phyloP scores from a whole-genome alignment of 2,888 invertebrate species.

The Drosophila birchii region DNA sequence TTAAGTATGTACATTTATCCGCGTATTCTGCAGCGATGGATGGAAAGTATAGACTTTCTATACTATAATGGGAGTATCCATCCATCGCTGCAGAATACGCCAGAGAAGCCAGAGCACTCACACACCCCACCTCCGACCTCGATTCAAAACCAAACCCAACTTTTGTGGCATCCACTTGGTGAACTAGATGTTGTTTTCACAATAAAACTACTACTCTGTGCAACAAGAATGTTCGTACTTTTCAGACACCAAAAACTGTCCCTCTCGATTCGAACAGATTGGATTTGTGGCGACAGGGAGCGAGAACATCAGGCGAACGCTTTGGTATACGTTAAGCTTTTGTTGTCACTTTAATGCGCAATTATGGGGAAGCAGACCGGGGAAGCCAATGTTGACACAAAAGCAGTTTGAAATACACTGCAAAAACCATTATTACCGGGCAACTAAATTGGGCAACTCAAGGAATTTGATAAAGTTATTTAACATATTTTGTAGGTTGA shows the following conservation, averaged over 20 bases:
- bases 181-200: conserved; percentile 2
- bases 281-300: neutral
- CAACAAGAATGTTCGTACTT: neutral
- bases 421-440: neutral
- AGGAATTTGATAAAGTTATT: neutral
- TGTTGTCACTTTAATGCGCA: conserved; percentile 33
- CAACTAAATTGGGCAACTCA: neutral
- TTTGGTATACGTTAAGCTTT: conserved; percentile 8
- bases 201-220: neutral
- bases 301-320: neutral
- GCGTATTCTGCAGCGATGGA: conserved; percentile 1
- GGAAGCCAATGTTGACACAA: conserved; percentile 15
- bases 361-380: conserved; percentile 1
- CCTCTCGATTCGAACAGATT: conserved; percentile 5
- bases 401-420: conserved; percentile 1
- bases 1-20: conserved; percentile 1
- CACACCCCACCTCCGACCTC: neutral
- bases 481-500: neutral
- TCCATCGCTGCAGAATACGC: too few relatives aligned
- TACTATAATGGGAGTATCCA: too few relatives aligned
- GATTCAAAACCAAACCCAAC: neutral
- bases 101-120: neutral
- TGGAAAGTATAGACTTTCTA: too few relatives aligned
- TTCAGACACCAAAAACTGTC: conserved; percentile 9
- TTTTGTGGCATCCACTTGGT: conserved; percentile 5